Conservation (phyloP, 2,113 vertebrate genomes). For the Syngnathus typhle region DNA sequence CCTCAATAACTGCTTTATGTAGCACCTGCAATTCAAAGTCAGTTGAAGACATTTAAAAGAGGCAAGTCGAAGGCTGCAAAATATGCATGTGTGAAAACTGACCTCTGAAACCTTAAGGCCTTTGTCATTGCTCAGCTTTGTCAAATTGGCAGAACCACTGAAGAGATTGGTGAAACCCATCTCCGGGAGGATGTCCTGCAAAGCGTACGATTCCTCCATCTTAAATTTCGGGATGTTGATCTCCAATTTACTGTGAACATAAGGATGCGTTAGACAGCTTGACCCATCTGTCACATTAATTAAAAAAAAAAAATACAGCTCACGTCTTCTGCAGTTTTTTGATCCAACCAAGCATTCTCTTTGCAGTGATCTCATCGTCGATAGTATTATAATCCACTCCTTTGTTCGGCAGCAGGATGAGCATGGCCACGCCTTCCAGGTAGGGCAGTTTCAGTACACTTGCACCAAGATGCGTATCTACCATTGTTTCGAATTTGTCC, state of each 20-base stretch:
- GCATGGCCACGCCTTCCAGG: constrained; percentile 76
- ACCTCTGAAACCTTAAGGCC: constrained; percentile 79
- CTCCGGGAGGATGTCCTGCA: constrained; percentile 76
- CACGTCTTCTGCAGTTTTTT: constrained; percentile 67
- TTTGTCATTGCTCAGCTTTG: constrained; percentile 66
- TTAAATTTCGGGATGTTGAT: constrained; percentile 85
- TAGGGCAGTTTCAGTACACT: constrained; percentile 84
- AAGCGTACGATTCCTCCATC: constrained; percentile 79
- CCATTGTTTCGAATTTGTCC: constrained; percentile 67
- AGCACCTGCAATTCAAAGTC: constrained; percentile 68
- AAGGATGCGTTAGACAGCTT: neutral
- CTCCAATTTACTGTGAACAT: constrained; percentile 74
- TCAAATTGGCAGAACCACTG: constrained; percentile 71
- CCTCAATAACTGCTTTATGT: constrained; percentile 82
- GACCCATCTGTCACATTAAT: neutral
- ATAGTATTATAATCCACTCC: constrained; percentile 74
- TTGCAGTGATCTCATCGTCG: constrained; percentile 79
- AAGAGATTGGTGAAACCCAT: constrained; percentile 79
- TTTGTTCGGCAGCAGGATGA: constrained; percentile 79
- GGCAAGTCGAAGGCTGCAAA: neutral
- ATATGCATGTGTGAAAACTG: neutral
- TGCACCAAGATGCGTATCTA: constrained; percentile 71
- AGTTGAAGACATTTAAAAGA: neutral
- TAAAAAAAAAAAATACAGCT: neutral
- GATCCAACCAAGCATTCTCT: constrained; percentile 78